Evolutionary conservation across 2,888 invertebrate genomes (phyloP).

Genomic region (Papilio gigon): DNA sequence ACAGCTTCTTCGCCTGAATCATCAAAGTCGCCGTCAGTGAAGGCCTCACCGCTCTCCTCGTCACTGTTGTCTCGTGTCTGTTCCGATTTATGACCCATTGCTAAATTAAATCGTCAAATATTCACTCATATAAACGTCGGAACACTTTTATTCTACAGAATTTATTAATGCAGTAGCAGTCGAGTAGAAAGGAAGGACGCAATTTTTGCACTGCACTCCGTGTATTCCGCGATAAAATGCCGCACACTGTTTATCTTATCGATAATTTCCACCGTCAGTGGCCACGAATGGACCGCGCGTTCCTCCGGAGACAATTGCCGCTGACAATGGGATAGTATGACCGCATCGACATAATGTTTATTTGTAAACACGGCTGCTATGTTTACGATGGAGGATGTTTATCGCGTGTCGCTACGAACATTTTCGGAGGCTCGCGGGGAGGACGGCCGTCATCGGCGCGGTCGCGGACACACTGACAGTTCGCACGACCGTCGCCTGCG

Average conservation of each 20-base stretch:
- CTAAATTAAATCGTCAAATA: constrained; percentile 43
- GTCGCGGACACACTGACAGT: constrained; percentile 60
- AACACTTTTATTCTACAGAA: constrained; percentile 43
- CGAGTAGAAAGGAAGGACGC: constrained; percentile 66
- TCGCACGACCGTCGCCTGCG: constrained; percentile 50
- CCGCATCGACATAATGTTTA: constrained; percentile 45
- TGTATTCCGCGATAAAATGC: constrained; percentile 59
- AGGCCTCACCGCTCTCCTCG: constrained; percentile 73
- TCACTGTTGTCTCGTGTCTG: constrained; percentile 72
- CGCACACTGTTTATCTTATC: constrained; percentile 68
- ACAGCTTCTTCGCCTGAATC: constrained; percentile 71
- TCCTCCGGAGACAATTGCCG: constrained; percentile 6
- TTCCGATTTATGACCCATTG: constrained; percentile 67
- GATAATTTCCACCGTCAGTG: constrained; percentile 64
- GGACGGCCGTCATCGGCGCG: constrained; percentile 58
- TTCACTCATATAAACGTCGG: constrained; percentile 52
- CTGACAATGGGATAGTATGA: constrained; percentile 26
- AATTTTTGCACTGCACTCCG: constrained; percentile 58
- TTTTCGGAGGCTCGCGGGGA: constrained; percentile 16
- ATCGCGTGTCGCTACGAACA: constrained; percentile 44
- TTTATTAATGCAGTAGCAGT: constrained; percentile 44
- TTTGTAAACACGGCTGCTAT: constrained; percentile 43
- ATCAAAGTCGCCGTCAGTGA: constrained; percentile 76
- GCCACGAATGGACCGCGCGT: constrained; percentile 55
- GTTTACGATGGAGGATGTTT: constrained; percentile 48